These are phyloP conservation scores for Bucco capensis DNA, from an alignment of 2,113 vertebrate species.

Conservation along the genomic window DNA sequence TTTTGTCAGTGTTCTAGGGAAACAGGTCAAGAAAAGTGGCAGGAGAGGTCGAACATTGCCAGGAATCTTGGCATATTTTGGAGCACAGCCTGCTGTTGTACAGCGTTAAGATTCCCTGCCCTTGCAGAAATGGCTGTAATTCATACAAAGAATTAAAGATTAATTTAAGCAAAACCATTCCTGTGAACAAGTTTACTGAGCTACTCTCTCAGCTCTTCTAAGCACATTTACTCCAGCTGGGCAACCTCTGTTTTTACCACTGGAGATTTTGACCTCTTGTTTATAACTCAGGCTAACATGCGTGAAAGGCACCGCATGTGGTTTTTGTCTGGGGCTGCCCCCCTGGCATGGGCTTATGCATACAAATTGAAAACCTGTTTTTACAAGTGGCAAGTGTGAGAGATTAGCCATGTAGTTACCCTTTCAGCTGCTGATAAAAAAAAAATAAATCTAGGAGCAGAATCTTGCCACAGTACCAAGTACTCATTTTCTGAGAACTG, in stretches of 20 bases:
- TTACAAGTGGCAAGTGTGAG: constrained; percentile 47
- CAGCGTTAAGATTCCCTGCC: not conserved
- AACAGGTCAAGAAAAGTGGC: not conserved
- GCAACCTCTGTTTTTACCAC: not conserved
- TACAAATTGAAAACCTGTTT: constrained; percentile 44
- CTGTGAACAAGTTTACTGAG: not conserved
- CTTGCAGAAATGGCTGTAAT: not conserved
- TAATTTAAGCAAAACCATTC: constrained; percentile 8
- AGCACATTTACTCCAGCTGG: constrained; percentile 31
- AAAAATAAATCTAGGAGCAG: not conserved
- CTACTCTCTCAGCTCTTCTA: constrained; percentile 3
- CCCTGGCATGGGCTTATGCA: constrained; percentile 17
- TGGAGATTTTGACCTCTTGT: constrained; percentile 43
- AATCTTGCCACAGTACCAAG: not conserved
- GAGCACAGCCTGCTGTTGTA: not conserved
- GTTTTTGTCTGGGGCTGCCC: constrained; percentile 47
- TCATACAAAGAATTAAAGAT: not conserved
- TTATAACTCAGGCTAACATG: constrained; percentile 40
- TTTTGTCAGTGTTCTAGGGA: constrained; percentile 8
- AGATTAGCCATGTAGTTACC: constrained; percentile 35
- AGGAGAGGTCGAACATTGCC: not conserved
- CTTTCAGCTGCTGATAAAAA: constrained; percentile 43
- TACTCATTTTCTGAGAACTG: not conserved
- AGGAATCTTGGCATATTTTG: not conserved
- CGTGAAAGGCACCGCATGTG: constrained; percentile 48